Conservation (phyloP, 2,888 invertebrate genomes). For the Hypomecis punctinalis region DNA sequence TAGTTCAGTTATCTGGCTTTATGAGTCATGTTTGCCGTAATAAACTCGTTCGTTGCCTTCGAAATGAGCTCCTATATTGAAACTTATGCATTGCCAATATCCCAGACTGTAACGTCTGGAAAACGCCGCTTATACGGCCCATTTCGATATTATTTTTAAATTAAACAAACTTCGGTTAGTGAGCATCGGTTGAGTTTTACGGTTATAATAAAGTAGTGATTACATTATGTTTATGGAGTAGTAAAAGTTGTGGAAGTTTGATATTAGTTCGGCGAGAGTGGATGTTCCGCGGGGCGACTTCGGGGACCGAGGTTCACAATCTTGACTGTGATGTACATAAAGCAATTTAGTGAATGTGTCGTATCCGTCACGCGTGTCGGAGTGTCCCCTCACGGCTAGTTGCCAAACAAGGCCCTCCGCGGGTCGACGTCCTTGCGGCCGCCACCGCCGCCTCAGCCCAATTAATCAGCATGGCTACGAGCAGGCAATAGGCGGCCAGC, state of each 20-base stretch:
- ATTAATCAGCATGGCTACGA: constrained; percentile 57
- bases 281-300: background rate
- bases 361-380: constrained; percentile 53
- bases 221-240: constrained; percentile 19
- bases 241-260: constrained; percentile 24
- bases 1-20: constrained; percentile 70
- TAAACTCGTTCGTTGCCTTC: constrained; percentile 61
- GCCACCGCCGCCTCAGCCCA: constrained; percentile 54
- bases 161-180: constrained; percentile 31
- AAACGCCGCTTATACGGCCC: constrained; percentile 43
- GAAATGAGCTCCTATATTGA: constrained; percentile 59
- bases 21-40: constrained; percentile 70
- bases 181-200: constrained; percentile 33
- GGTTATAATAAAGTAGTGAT: constrained; percentile 22
- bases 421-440: constrained; percentile 59
- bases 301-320: constrained; percentile 7
- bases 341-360: constrained; percentile 56
- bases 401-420: constrained; percentile 51
- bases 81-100: constrained; percentile 60
- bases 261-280: constrained; percentile 21
- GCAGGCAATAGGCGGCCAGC: constrained; percentile 52
- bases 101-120: constrained; percentile 43
- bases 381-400: constrained; percentile 58
- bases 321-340: constrained; percentile 47
- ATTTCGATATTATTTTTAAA: constrained; percentile 50